These are phyloP conservation scores for Epinephelus awoara DNA, from an alignment of 2,797 vertebrate species.

Conservation along the genomic window DNA sequence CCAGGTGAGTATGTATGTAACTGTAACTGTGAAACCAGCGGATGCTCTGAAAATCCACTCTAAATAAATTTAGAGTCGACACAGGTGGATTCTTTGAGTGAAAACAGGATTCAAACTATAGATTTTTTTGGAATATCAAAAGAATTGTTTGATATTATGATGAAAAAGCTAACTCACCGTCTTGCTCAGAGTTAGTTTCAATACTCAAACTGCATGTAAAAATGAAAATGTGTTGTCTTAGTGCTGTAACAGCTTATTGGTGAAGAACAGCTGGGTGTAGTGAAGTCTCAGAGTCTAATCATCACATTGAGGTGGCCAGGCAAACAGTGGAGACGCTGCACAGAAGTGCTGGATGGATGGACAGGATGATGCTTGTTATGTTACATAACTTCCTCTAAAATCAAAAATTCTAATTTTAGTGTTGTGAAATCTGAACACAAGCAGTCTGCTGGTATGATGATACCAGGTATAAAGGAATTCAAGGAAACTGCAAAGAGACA, in stretches of 20 bases:
- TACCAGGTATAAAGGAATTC: no score
- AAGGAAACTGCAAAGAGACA: no score
- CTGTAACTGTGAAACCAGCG: conserved; percentile 28
- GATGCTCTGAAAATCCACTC: conserved; percentile 6
- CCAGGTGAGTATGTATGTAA: conserved; percentile 33
- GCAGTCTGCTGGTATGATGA: no score
- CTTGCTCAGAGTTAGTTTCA: not conserved
- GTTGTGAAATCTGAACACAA: not conserved
- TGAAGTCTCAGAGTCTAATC: not conserved
- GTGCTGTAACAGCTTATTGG: not conserved
- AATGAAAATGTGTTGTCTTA: not conserved
- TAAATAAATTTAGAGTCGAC: not conserved
- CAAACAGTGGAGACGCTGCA: not conserved
- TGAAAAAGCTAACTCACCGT: not conserved
- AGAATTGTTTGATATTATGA: conserved; percentile 4
- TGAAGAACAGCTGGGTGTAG: not conserved
- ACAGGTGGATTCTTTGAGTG: not conserved
- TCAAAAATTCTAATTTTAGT: not conserved
- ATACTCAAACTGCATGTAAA: not conserved
- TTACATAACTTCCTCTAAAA: not conserved
- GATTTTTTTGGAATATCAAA: not conserved
- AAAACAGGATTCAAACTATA: not conserved
- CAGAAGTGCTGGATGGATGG: not conserved
- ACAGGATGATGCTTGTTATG: not conserved
- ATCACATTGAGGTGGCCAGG: not conserved